Evolutionary conservation across 2,888 invertebrate genomes (phyloP), one percentile per base, ranked within the genome.

Genomic region (Hypercompe scribonia): DNA sequence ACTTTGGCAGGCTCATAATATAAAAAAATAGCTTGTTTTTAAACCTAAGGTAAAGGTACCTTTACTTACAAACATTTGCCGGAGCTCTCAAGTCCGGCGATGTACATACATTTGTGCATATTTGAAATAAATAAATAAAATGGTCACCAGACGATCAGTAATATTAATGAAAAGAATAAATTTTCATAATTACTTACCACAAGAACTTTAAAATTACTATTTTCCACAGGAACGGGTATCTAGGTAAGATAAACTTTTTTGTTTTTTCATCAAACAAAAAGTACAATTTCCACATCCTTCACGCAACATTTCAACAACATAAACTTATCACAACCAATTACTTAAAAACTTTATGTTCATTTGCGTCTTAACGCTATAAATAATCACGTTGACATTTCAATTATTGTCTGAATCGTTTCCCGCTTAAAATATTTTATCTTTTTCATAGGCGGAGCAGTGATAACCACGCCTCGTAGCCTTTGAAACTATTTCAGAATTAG

Each of bases 241-340:
- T n/a, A 58, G 11, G 58, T 28, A 11, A 58, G n/a, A 13, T 11
- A 28, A 61, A 61, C 31, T 61, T 31, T 61, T 21, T 5, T 46
- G 3, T 54, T 68, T 8, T 18, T 18, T 36, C 8, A 21, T 36
- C 0, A 2, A 34, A 67, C 18, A 85, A 86, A 84, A 88, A 90
- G 89, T 88, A 86, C 78, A 81, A 85, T 86, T 86, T 88, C 85
- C 87, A 89, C 91, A 90, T 92, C 91, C 91, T 89, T 86, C 79
- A 78, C 82, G 78, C 82, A 83, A 81, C 75, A 79, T 79, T 84
- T 82, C 79, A 81, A 83, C 82, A 86, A 88, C 91, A 92, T 93
- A 93, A 93, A 94, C 92, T 90, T 93, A 90, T 95, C 95, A 93
- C 82, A 91, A 89, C 90, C 94, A 94, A 95, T 95, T 94, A 95